Conservation (phyloP, 2,888 invertebrate species). For the Athetis lepigone region DNA sequence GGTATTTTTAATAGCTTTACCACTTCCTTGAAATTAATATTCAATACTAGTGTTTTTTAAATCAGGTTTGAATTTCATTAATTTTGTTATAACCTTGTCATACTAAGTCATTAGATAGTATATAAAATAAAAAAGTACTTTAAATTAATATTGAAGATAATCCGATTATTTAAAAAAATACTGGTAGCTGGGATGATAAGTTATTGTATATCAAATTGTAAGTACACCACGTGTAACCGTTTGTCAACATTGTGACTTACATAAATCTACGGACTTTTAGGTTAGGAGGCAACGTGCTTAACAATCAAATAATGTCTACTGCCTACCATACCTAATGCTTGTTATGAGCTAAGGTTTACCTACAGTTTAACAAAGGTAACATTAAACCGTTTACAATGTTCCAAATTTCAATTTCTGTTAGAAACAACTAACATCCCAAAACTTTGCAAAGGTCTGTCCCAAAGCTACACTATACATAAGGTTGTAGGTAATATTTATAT, state of each 20-base stretch:
- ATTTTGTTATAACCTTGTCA: slow-evolving; percentile 4
- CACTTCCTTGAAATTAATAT: slow-evolving; percentile 26
- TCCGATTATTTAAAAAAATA: too few relatives aligned
- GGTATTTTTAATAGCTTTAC: not conserved
- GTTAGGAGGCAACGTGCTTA: too few relatives aligned
- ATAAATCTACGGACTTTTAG: too few relatives aligned
- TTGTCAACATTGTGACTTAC: too few relatives aligned
- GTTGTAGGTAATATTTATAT: not conserved
- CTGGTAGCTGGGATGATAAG: too few relatives aligned
- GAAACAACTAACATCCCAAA: not conserved
- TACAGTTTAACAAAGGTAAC: not conserved
- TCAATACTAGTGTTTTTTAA: slow-evolving; percentile 14
- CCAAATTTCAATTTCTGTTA: not conserved
- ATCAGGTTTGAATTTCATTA: slow-evolving; percentile 10
- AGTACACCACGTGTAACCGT: too few relatives aligned
- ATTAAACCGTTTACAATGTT: not conserved
- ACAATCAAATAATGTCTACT: too few relatives aligned
- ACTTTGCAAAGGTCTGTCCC: not conserved
- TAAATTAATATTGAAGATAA: too few relatives aligned
- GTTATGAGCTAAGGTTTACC: too few relatives aligned
- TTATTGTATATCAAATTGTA: too few relatives aligned
- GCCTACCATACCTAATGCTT: too few relatives aligned
- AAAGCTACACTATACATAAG: not conserved
- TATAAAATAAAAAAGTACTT: not conserved
- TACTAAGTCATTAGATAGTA: not conserved